Evolutionary conservation across 37 sponge, comb jelly and placozoan species (phyloP).

Genomic region (Corticium candelabrum): DNA sequence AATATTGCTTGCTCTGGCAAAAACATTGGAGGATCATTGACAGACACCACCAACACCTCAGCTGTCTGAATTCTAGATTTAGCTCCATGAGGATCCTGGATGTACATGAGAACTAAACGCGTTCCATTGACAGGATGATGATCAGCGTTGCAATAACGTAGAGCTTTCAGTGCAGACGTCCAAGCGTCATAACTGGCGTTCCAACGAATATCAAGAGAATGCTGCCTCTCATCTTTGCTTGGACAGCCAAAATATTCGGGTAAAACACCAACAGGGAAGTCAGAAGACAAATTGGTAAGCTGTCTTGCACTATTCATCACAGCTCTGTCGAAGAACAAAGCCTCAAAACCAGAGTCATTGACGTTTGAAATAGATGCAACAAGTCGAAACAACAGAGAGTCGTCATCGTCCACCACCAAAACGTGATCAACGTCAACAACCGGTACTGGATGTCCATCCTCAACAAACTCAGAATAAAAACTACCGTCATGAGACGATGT

Average conservation of each 20-base stretch:
- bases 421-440: constrained; percentile 33
- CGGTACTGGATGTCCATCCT: constrained; percentile 26
- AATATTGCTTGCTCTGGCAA: background rate
- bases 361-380: constrained; percentile 32
- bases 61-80: constrained; percentile 31
- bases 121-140: constrained; percentile 42
- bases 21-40: constrained; percentile 60
- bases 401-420: constrained; percentile 61
- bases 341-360: constrained; percentile 37
- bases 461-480: background rate
- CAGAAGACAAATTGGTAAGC: background rate
- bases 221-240: background rate
- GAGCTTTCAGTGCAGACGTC: constrained; percentile 30
- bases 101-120: constrained; percentile 43
- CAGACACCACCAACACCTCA: constrained; percentile 32
- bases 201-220: constrained; percentile 15
- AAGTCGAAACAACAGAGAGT: constrained; percentile 20
- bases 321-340: constrained; percentile 51
- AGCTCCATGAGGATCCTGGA: constrained; percentile 48
- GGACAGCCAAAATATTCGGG: constrained; percentile 17
- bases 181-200: constrained; percentile 32
- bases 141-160: constrained; percentile 79
- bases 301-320: background rate
- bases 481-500: background rate
- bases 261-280: constrained; percentile 18